These are phyloP conservation scores for Brachymystax lenok DNA, from an alignment of 2,797 vertebrate species.

Conservation along the genomic window DNA sequence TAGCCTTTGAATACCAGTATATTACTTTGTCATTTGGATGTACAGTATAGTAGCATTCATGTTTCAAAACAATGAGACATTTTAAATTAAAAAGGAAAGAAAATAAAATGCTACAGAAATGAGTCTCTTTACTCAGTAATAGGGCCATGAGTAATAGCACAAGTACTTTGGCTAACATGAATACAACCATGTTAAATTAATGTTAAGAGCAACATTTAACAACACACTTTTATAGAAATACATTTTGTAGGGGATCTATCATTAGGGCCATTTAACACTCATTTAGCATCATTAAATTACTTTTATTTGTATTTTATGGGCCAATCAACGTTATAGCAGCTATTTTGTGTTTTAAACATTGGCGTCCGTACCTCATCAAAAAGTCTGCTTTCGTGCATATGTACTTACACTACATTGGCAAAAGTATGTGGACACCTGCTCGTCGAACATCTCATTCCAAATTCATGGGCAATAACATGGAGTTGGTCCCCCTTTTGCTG, in stretches of 20 bases:
- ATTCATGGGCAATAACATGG: too few relatives aligned
- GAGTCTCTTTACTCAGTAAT: background rate
- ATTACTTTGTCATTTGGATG: background rate
- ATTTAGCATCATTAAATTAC: conserved; percentile 36
- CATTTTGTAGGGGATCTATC: conserved; percentile 11
- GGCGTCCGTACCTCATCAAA: background rate
- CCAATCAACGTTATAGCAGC: conserved; percentile 13
- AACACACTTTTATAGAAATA: background rate
- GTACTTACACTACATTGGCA: background rate
- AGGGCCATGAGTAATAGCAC: background rate
- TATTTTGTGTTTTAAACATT: conserved; percentile 8
- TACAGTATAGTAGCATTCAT: background rate
- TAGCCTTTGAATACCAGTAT: background rate
- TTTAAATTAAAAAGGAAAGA: background rate
- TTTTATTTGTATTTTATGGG: conserved; percentile 20
- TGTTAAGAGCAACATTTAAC: background rate
- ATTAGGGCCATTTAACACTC: conserved; percentile 28
- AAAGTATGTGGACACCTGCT: too few relatives aligned
- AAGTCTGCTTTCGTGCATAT: conserved; percentile 34
- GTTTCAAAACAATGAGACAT: background rate
- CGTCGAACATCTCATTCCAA: too few relatives aligned
- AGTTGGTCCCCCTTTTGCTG: too few relatives aligned
- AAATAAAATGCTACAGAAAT: background rate
- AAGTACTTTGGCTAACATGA: background rate
- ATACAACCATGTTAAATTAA: background rate